Conservation (phyloP, 2,797 vertebrate species). For the Lycodopsis pacificus region DNA sequence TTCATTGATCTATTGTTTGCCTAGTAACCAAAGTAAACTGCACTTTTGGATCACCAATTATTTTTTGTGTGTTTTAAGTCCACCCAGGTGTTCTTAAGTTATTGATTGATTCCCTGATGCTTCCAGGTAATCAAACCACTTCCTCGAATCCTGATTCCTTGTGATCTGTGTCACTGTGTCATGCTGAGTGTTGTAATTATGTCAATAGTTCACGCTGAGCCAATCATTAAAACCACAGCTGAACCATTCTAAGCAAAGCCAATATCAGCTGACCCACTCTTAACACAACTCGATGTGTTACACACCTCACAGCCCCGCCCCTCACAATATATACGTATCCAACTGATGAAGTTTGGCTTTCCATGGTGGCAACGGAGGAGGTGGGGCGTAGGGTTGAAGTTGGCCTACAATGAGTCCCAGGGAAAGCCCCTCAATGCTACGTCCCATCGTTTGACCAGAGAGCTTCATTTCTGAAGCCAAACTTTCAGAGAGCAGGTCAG, state of each 20-base stretch:
- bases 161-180: conserved; percentile 37
- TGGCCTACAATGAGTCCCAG: conserved; percentile 51
- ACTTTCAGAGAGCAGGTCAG: conserved; percentile 74
- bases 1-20: conserved; percentile 29
- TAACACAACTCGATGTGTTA: conserved; percentile 32
- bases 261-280: conserved; percentile 44
- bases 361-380: conserved; percentile 46
- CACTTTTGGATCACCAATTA: conserved; percentile 10
- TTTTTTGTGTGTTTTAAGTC: neutral
- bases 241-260: conserved; percentile 38
- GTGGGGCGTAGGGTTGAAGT: conserved; percentile 25
- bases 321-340: conserved; percentile 50
- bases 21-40: conserved; percentile 12
- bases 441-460: conserved; percentile 62
- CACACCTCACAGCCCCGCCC: conserved; percentile 25
- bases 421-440: conserved; percentile 67
- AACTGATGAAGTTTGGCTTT: conserved; percentile 55
- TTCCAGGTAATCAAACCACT: conserved; percentile 23
- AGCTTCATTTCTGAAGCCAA: conserved; percentile 53
- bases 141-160: conserved; percentile 54
- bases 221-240: conserved; percentile 61
- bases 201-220: conserved; percentile 58
- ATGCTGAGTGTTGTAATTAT: conserved; percentile 30
- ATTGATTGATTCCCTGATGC: conserved; percentile 60
- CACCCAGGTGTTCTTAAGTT: conserved; percentile 10